Base-by-base conservation (phyloP, 2,113 vertebrate species). In the Thalassarche chlororhynchos region DNA sequence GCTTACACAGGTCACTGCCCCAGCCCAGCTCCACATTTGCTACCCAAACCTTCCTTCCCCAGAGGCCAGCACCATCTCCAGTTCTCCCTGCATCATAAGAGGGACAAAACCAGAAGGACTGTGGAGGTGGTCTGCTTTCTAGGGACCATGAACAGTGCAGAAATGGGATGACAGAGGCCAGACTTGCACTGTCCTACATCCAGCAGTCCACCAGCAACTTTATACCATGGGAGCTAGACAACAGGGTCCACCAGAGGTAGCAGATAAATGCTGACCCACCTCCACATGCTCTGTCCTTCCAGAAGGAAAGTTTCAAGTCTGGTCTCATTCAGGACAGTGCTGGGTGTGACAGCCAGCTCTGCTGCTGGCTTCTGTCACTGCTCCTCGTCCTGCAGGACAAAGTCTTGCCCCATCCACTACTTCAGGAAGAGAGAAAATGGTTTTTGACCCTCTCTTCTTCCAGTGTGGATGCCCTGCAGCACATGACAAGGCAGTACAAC, bases 401-500 rank as follows among this genome's bases (percentile, higher is more conserved):
- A 81, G 29, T 32, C 52, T 31, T 61, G 8, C 28, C 58, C 32
- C 61, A 28, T 47, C 55, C 26, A 10, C n/a, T 70, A 4, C 36
- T 17, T 44, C 36, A 84, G 32, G 10, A 87, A 32, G 28, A 38
- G 21, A 61, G 31, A 54, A 91, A 79, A n/a, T 14, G 10, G 5
- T 3, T 0, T 72, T 57, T 74, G 29, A 26, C 17, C 46, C 20
- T 32, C 25, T 66, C 23, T 52, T 31, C 16, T 26, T 40, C 34
- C 44, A 40, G 10, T 15, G 13, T 17, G 14, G n/a, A 28, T 64
- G 16, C 28, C 17, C 55, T 84, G 60, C 20, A 70, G 38, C 4
- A 32, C 25, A 17, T 1, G 1, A 9, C 49, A n/a, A 66, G 1
- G 13, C n/a, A 36, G 14, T 14, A 74, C 32, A 61, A 40, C 1